Base-by-base conservation (phyloP, 2,888 invertebrate genomes). In the Acheta domesticus region DNA sequence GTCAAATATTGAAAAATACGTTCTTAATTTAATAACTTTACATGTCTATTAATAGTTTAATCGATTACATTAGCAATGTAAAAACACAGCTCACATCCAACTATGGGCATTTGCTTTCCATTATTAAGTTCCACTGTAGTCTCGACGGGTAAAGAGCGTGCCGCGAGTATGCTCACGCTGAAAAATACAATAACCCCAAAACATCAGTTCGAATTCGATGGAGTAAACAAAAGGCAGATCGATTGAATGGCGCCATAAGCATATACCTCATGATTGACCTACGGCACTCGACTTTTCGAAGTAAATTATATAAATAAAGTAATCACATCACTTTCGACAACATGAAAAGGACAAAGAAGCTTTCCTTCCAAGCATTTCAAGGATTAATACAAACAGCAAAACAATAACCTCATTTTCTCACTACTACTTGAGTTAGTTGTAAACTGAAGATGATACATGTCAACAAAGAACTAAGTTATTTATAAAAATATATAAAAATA, bases 21-120 rank as follows among this genome's bases (percentile, higher is more conserved):
- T 11, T n/a, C 62, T 62, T 62, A 62, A n/a, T n/a, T 62, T 62
- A 62, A 62, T 62, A 62, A 62, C 62, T 62, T 62, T 62, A 62
- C 62, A 62, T 62, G 62, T 62, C 62, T 62, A 62, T 23, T 48
- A 50, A 36, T 62, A 20, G n/a, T 73, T 78, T n/a, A 76, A 49
- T 74, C 74, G 49, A 80, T 79, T 78, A 80, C 78, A 74, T 73
- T 16, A 79, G 79, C 73, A 49, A 79, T 77, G 16, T 48, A 73
- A 76, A 74, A 49, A 62, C 23, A 50, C 77, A 48, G 81, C 88
- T 87, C 89, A 91, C 91, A 88, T 85, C 90, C 90, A 83, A 91
- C 86, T 81, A 90, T 84, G 50, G 90, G 90, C 88, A 91, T 90
- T 80, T 84, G 82, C 83, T 87, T 86, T 77, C 89, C 90, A 85